A percentile compares a stretch with the other conserved stretches of the same genome.
Conservation (phyloP, 2,888 invertebrate species). For the Drosophila affinis region DNA sequence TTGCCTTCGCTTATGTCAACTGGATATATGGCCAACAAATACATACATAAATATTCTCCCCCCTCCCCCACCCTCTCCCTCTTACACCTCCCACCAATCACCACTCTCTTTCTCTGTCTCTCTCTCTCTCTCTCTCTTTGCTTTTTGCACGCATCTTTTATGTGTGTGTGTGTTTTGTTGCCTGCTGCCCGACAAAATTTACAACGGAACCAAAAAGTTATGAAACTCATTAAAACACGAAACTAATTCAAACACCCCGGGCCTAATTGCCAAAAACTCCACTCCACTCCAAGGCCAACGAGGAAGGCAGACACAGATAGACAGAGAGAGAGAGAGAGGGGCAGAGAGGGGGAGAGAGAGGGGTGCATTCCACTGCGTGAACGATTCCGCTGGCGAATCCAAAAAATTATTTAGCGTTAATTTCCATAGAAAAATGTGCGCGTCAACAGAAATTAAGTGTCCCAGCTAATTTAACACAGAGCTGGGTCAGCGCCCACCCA, state of each 20-base stretch:
- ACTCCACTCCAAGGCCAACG: slow-evolving; percentile 24
- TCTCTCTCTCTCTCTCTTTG: slow-evolving; percentile 16
- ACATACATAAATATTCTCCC: slow-evolving; percentile 45
- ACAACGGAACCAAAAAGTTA: slow-evolving; percentile 79
- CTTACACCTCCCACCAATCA: not conserved
- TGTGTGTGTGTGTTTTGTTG: slow-evolving; percentile 46
- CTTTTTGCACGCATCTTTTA: slow-evolving; percentile 35
- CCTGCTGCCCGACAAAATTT: slow-evolving; percentile 63
- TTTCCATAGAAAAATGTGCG: slow-evolving; percentile 79
- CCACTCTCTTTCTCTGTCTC: slow-evolving; percentile 10
- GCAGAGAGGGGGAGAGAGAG: not conserved
- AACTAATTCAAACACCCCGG: slow-evolving; percentile 77
- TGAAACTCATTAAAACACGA: slow-evolving; percentile 78
- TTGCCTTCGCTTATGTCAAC: slow-evolving; percentile 68
- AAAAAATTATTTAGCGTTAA: slow-evolving; percentile 78
- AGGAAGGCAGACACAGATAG: not conserved
- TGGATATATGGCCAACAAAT: slow-evolving; percentile 55
- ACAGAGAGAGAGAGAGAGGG: too few species aligned
- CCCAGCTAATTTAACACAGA: slow-evolving; percentile 76
- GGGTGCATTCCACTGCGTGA: slow-evolving; percentile 41
- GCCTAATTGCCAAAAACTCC: slow-evolving; percentile 70
- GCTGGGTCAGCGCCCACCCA: slow-evolving; percentile 43
- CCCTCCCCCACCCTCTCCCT: not conserved
- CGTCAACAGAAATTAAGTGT: slow-evolving; percentile 78
- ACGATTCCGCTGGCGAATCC: slow-evolving; percentile 59